A percentile compares a stretch with the other conserved stretches of the same genome.
These are phyloP conservation scores for Dryas iulia DNA, from an alignment of 1,140 invertebrate species.

Conservation along the genomic window DNA sequence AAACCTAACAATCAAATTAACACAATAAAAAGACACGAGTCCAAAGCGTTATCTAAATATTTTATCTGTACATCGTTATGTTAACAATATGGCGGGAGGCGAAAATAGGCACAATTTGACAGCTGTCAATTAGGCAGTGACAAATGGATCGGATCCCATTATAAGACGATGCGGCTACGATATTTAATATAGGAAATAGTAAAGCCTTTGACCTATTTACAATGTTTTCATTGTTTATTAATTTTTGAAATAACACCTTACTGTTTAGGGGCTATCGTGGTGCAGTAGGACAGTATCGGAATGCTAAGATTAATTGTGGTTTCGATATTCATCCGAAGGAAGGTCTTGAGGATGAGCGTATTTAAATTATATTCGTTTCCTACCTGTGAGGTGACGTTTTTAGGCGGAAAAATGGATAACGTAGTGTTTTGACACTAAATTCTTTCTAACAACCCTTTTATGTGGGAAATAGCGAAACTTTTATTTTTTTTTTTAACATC, in stretches of 20 bases:
- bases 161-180: conserved; percentile 22
- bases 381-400: too few species aligned
- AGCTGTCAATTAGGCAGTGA: conserved; percentile 73
- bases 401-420: too few species aligned
- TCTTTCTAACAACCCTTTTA: too few species aligned
- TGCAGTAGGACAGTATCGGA: too few species aligned
- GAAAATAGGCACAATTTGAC: conserved; percentile 63
- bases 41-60: conserved; percentile 46
- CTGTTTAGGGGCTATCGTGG: too few species aligned
- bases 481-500: too few species aligned
- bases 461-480: too few species aligned
- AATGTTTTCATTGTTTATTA: neutral
- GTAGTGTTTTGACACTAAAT: too few species aligned
- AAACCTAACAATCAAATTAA: conserved; percentile 10
- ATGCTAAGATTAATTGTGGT: too few species aligned
- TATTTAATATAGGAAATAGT: neutral
- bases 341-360: too few species aligned
- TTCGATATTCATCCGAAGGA: too few species aligned
- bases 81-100: conserved; percentile 48
- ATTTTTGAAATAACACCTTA: neutral
- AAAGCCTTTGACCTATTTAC: neutral
- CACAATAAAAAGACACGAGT: conserved; percentile 20
- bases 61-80: conserved; percentile 68
- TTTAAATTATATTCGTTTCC: too few species aligned
- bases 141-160: conserved; percentile 50